Evolutionary conservation across 2,113 vertebrate species (phyloP).

Genomic region (Naja naja): DNA sequence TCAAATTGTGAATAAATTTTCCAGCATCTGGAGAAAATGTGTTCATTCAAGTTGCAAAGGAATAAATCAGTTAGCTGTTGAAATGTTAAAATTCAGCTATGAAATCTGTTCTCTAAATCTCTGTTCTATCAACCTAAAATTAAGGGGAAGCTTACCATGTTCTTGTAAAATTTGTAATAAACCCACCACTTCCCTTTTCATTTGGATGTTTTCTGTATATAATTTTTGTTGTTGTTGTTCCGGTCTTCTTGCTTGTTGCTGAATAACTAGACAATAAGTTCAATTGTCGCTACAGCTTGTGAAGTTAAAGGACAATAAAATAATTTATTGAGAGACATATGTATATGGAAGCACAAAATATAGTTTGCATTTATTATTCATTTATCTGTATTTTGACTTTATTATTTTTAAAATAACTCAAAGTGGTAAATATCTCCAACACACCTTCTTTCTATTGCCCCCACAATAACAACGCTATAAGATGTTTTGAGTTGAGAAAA

Average conservation of each 20-base stretch:
- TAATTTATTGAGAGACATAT: neutral
- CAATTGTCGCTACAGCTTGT: neutral
- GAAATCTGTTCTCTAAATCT: slow-evolving; percentile 20
- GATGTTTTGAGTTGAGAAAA: neutral
- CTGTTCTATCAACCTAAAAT: neutral
- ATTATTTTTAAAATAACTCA: neutral
- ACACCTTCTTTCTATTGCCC: neutral
- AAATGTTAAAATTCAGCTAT: neutral
- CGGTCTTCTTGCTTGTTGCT: neutral
- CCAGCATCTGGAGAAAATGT: neutral
- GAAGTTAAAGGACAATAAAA: slow-evolving; percentile 2
- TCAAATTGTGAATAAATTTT: neutral
- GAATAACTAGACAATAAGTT: slow-evolving; percentile 13
- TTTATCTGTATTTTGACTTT: neutral
- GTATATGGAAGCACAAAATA: slow-evolving; percentile 17
- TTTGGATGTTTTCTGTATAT: neutral
- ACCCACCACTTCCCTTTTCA: neutral
- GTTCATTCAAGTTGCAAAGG: neutral
- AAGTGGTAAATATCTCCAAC: neutral
- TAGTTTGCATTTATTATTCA: neutral
- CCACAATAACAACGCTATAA: neutral
- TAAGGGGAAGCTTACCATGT: neutral
- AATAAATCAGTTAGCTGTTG: neutral
- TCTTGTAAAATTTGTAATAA: slow-evolving; percentile 13
- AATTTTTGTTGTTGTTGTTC: neutral